phyloP scores from a whole-genome alignment of 2,888 invertebrate species.

The Smittia sp. region DNA sequence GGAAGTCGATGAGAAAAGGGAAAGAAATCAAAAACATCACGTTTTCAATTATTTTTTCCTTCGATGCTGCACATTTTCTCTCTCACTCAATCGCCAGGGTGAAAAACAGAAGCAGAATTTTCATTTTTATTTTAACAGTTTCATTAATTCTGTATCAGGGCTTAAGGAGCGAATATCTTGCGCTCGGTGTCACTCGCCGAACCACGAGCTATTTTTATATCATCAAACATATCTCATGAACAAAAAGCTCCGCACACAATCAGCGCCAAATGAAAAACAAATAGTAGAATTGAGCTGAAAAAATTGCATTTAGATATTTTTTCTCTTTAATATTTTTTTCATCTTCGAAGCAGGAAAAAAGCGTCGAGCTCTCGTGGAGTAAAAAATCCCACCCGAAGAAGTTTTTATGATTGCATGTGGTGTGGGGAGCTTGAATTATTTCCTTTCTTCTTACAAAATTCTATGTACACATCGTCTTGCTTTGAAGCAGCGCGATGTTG shows the following conservation, averaged over 20 bases:
- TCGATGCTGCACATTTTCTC: not conserved
- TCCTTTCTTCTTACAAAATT: not conserved
- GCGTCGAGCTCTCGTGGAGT: not conserved
- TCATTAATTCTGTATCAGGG: too few relatives aligned
- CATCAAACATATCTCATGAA: not conserved
- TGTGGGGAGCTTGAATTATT: conserved; percentile 20
- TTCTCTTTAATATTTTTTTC: conserved; percentile 14
- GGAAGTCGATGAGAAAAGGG: not conserved
- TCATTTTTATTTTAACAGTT: too few relatives aligned
- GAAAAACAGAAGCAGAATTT: too few relatives aligned
- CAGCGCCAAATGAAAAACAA: conserved; percentile 12
- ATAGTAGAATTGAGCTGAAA: not conserved
- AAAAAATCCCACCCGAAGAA: not conserved
- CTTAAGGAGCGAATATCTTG: too few relatives aligned
- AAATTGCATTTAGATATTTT: not conserved
- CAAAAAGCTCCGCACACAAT: not conserved
- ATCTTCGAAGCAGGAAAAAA: conserved; percentile 18
- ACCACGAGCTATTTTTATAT: not conserved
- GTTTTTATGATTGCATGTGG: conserved; percentile 14
- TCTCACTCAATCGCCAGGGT: too few relatives aligned
- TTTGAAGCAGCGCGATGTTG: not conserved
- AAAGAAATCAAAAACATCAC: conserved; percentile 16
- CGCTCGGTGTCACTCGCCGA: too few relatives aligned
- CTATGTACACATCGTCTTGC: not conserved
- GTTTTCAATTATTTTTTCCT: conserved; percentile 21